Percentiles rank a stretch among this genome's conserved stretches.
These are phyloP conservation scores for Hemichromis elongatus DNA, from an alignment of 2,113 vertebrate genomes.

Conservation along the genomic window DNA sequence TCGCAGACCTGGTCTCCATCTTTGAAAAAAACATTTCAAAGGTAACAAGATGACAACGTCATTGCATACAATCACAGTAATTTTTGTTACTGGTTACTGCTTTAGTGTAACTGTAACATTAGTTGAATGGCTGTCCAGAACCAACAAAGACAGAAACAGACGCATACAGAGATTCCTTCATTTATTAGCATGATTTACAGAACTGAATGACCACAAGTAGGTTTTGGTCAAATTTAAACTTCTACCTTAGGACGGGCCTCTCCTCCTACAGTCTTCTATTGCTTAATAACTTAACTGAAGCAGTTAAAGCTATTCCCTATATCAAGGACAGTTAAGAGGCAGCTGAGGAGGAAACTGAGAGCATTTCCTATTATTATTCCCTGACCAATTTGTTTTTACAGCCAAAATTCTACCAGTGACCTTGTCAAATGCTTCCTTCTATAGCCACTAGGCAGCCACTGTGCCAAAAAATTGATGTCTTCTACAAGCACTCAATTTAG, in stretches of 20 bases:
- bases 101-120: neutral
- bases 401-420: constrained; percentile 26
- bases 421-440: constrained; percentile 9
- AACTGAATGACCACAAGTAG: neutral
- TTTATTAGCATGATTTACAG: neutral
- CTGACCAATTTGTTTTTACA: neutral
- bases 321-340: neutral
- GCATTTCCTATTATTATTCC: neutral
- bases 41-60: neutral
- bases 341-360: neutral
- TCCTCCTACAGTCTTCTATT: neutral
- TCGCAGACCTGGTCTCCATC: neutral
- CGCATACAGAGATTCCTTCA: neutral
- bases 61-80: neutral
- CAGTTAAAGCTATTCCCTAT: neutral
- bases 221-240: neutral
- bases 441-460: neutral
- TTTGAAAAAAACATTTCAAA: neutral
- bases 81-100: neutral
- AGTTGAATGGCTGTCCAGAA: neutral
- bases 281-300: neutral
- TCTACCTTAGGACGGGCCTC: neutral
- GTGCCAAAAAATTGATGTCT: constrained; percentile 8
- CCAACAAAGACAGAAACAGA: neutral
- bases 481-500: constrained; percentile 3